These are phyloP conservation scores for Poecile atricapillus DNA, from an alignment of 2,113 vertebrate species.

Conservation along the genomic window DNA sequence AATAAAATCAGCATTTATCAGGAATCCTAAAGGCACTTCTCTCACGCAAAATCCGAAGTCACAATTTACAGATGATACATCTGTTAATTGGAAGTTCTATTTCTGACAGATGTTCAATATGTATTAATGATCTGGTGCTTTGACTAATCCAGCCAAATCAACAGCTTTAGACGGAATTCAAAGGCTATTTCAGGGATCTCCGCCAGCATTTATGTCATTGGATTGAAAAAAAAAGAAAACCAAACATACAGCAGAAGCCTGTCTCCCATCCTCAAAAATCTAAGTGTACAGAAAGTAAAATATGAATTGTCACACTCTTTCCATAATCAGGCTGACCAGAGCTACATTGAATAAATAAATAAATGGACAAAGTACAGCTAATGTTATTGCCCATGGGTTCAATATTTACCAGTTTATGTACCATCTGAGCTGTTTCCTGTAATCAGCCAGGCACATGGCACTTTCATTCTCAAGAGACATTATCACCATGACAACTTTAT, in stretches of 20 bases:
- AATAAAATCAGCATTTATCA: constrained; percentile 18
- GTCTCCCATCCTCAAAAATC: constrained; percentile 10
- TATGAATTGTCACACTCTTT: constrained; percentile 17
- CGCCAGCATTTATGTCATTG: constrained; percentile 56
- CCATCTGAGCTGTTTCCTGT: constrained; percentile 76
- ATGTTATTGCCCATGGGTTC: constrained; percentile 64
- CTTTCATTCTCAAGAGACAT: constrained; percentile 70
- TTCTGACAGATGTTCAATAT: constrained; percentile 77
- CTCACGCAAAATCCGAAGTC: constrained; percentile 37
- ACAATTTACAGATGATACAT: constrained; percentile 54
- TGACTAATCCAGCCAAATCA: constrained; percentile 75
- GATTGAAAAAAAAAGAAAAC: neutral
- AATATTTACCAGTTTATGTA: constrained; percentile 76
- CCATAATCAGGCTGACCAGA: constrained; percentile 26
- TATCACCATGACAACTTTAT: constrained; percentile 84
- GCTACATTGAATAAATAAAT: constrained; percentile 39
- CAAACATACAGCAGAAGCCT: neutral
- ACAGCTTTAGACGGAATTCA: constrained; percentile 65
- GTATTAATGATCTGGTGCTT: constrained; percentile 73
- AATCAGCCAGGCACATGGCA: constrained; percentile 75
- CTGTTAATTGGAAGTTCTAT: constrained; percentile 73
- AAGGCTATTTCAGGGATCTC: constrained; percentile 65
- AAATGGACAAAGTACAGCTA: constrained; percentile 44
- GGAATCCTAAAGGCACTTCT: constrained; percentile 48
- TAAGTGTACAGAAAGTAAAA: constrained; percentile 14